Evolutionary conservation across 2,888 invertebrate species (phyloP), one percentile per base, ranked within the genome.

Genomic region (Didymodactylos carnosus): DNA sequence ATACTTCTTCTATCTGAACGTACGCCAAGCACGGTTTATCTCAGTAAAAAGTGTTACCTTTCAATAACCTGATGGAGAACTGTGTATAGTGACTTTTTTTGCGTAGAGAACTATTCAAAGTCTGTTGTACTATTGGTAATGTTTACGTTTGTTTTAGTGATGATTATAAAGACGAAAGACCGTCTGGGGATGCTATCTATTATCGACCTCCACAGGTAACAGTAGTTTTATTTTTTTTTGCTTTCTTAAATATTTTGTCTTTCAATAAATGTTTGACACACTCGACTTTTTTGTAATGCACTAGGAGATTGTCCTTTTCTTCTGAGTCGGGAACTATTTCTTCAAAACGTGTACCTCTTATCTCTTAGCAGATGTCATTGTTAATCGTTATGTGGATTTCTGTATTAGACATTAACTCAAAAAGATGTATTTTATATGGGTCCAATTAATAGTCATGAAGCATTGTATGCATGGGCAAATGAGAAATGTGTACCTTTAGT

Each of bases 401-500:
- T 51, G 46, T 69, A 41, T 73, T 69, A 73, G 75, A 71, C 27
- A 51, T 75, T 43, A 70, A 75, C 29, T 51, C 71, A 69, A 29
- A 73, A 75, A 62, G 78, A 80, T 75, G 74, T 77, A 49, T 49
- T 69, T 41, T 80, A 78, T 76, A 62, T 75, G 11, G 79, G 78
- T 23, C 76, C 73, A 39, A 46, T 83, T 53, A 77, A 76, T 39
- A 80, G 81, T 76, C 85, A 82, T 77, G 93, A 94, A 79, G 90
- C 91, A 78, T 81, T 95, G n/a, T 82, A 83, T 62, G 86, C 88
- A 76, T 97, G 97, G 97, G 87, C 90, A 0, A 88, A 90, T 76
- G 90, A 92, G 78, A 92, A 91, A 81, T 98, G 98, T 83, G 91
- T 97, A 49, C 95, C 98, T 0, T 85, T 97, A 19, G 97, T 99